A percentile compares a stretch with the other conserved stretches of the same genome.
phyloP scores from a whole-genome alignment of 1,140 invertebrate genomes.

The Drosophila leontia region DNA sequence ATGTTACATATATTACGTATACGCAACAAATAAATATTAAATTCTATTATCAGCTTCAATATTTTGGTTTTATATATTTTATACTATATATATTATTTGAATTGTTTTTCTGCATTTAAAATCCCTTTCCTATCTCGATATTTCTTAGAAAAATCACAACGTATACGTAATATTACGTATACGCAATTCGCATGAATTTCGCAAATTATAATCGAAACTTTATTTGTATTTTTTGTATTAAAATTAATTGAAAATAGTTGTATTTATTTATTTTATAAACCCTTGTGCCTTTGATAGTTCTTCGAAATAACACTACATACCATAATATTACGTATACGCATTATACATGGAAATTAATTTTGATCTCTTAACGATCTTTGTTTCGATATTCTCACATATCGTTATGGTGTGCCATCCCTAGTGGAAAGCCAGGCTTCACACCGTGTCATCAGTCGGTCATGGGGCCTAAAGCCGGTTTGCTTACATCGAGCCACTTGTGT shows the following conservation, averaged over 20 bases:
- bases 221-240: no score
- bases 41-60: not conserved
- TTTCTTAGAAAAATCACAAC: not conserved
- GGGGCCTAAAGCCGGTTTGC: conserved; percentile 10
- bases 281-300: no score
- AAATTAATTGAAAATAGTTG: no score
- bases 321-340: not conserved
- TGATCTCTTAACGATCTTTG: not conserved
- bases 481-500: conserved; percentile 37
- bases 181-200: not conserved
- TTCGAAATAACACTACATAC: not conserved
- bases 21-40: no score
- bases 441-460: conserved; percentile 3
- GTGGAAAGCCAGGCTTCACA: no score
- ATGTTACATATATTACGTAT: no score
- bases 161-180: not conserved
- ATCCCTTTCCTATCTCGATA: not conserved
- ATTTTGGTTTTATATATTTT: not conserved
- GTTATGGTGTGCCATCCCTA: not conserved
- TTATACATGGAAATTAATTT: not conserved
- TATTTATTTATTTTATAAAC: no score
- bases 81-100: not conserved
- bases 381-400: not conserved
- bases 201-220: no score
- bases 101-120: not conserved